Base-by-base conservation (phyloP, 2,888 invertebrate genomes). In the Glaucopsyche alexis region DNA sequence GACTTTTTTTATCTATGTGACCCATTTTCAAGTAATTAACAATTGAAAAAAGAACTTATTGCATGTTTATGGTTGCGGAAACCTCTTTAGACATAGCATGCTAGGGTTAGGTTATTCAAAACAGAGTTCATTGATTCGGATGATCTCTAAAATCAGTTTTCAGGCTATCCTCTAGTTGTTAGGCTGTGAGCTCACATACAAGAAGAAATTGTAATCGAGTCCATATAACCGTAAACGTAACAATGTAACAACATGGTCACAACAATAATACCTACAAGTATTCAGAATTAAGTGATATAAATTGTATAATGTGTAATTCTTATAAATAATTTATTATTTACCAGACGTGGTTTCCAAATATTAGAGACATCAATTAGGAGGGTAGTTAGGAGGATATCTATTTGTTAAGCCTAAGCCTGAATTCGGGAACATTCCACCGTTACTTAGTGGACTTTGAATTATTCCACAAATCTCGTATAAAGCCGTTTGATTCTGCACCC, bases 401-500 rank as follows among this genome's bases (percentile, higher is more conserved):
- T 67, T 67, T 67, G 42, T 60, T 16, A 19, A 60, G 29, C 16
- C 67, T 67, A 67, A 67, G 16, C 67, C 67, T 45, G 11, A 66
- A 45, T 45, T 45, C 67, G 16, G 19, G 45, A 45, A 42, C n/a
- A 66, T 66, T 0, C 66, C n/a, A 6, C 29, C 69, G 49, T 69
- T 19, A 69, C 69, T 69, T 49, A 69, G 49, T 69, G 49, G 45
- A 49, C 19, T 47, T 19, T 69, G 72, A 60, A 74, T 75, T 72
- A 71, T 70, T 71, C 72, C 72, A 75, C 73, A 75, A 77, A 76
- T 78, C 75, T 75, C 75, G 73, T 74, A 77, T 80, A 81, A 84
- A 82, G 81, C 82, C 78, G 80, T 81, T 80, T 77, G 78, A 80
- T 80, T 84, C 81, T 75, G 80, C 79, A 82, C 77, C 78, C 81